Evolutionary conservation across 2,113 vertebrate genomes (phyloP).

Genomic region (Cephalopterus ornatus): DNA sequence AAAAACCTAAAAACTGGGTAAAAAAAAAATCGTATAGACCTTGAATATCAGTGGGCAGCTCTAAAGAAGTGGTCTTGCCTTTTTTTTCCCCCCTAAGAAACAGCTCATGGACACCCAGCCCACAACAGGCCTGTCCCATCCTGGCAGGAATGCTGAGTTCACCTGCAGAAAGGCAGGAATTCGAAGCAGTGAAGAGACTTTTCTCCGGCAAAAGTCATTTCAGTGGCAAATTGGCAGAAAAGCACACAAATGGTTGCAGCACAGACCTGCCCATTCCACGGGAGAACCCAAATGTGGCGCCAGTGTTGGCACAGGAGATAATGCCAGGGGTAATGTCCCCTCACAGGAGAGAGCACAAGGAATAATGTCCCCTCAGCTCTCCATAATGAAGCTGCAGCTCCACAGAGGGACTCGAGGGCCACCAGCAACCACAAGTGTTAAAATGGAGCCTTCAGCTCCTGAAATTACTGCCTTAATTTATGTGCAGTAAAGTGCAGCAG

Average conservation of each 20-base stretch:
- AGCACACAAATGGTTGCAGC: neutral
- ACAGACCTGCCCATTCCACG: neutral
- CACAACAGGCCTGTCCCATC: neutral
- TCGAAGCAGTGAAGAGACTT: neutral
- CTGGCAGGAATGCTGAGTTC: neutral
- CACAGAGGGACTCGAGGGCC: conserved; percentile 16
- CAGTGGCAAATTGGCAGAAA: neutral
- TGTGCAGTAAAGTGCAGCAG: conserved; percentile 20
- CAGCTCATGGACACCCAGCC: neutral
- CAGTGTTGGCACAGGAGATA: neutral
- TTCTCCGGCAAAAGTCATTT: neutral
- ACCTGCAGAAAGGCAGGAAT: neutral
- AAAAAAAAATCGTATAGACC: neutral
- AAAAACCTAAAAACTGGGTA: accelerated
- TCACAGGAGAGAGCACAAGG: neutral
- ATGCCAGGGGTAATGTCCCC: conserved; percentile 29
- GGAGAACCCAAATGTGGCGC: neutral
- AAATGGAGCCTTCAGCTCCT: conserved; percentile 37
- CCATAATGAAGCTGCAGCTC: conserved; percentile 38
- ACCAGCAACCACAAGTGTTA: conserved; percentile 41
- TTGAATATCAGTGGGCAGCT: neutral
- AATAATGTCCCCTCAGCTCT: conserved; percentile 17
- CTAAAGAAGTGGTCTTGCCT: neutral
- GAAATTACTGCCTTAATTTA: conserved; percentile 57
- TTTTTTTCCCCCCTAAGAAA: neutral